Percentiles rank a stretch among this genome's conserved stretches.
phyloP scores from a whole-genome alignment of 2,113 vertebrate genomes.

The Oryctolagus cuniculus region DNA sequence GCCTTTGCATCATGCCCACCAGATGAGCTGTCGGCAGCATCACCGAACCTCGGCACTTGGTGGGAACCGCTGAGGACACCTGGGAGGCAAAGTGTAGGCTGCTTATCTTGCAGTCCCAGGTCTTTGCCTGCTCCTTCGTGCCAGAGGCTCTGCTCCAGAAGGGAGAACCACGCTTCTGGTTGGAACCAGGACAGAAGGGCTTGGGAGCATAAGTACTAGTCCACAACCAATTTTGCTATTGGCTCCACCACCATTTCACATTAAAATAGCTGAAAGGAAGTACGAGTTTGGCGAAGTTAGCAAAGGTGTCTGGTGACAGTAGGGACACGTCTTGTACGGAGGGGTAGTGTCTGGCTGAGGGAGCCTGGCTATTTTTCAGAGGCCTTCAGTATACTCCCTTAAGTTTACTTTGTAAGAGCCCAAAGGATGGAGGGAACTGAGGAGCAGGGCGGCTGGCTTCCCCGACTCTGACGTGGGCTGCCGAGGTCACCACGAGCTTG shows the following conservation, averaged over 20 bases:
- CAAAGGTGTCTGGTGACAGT: not conserved
- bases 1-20: not conserved
- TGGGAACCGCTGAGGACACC: not conserved
- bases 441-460: not conserved
- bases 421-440: not conserved
- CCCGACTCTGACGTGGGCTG: not conserved
- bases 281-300: rapidly evolving
- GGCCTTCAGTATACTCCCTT: not conserved
- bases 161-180: not conserved
- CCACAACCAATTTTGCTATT: not conserved
- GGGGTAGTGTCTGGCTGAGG: rapidly evolving
- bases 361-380: not conserved
- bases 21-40: not conserved
- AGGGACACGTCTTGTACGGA: not conserved
- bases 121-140: not conserved
- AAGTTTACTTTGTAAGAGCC: not conserved
- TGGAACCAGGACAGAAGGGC: not conserved
- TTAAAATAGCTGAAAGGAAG: not conserved
- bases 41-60: not conserved
- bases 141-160: not conserved
- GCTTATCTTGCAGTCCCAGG: no score
- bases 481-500: not conserved
- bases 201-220: not conserved
- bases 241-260: not conserved
- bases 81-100: not conserved